Evolutionary conservation across 2,888 invertebrate species (phyloP).

Genomic region (Crepidodera aurea): DNA sequence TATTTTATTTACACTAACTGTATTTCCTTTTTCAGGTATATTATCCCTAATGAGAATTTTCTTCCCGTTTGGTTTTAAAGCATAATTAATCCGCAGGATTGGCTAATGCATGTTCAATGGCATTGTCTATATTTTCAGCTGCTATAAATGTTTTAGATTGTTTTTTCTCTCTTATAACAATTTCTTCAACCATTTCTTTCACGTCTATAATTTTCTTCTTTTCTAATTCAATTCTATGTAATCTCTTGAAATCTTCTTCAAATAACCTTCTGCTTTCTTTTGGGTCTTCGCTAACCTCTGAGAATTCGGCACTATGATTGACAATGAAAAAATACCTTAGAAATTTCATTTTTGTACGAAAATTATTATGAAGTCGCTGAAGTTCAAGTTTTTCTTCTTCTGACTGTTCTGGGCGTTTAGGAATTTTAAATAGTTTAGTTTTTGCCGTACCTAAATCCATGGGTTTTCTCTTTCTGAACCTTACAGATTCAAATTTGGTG

Average conservation of each 20-base stretch:
- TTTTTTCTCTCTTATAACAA: conserved; percentile 65
- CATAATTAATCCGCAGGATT: conserved; percentile 79
- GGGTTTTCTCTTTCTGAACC: conserved; percentile 80
- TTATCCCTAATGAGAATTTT: conserved; percentile 58
- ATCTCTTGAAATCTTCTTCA: conserved; percentile 69
- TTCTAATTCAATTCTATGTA: conserved; percentile 56
- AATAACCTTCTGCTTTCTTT: conserved; percentile 62
- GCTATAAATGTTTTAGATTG: conserved; percentile 76
- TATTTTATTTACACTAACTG: conserved; percentile 48
- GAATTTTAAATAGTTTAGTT: conserved; percentile 78
- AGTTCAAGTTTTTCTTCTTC: conserved; percentile 73
- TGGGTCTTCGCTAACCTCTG: conserved; percentile 50
- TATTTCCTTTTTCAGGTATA: conserved; percentile 40
- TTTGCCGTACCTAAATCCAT: conserved; percentile 82
- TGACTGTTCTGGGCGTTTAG: conserved; percentile 67
- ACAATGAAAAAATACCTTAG: conserved; percentile 53
- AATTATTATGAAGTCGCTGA: conserved; percentile 73
- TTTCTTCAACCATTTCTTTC: conserved; percentile 63
- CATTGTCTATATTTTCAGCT: conserved; percentile 77
- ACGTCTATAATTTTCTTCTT: conserved; percentile 58
- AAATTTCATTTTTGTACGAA: conserved; percentile 67
- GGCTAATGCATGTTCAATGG: conserved; percentile 79
- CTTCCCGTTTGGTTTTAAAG: conserved; percentile 78
- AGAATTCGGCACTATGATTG: conserved; percentile 48
- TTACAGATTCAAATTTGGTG: conserved; percentile 52